A percentile compares a stretch with the other conserved stretches of the same genome.
Evolutionary conservation across 1,140 invertebrate species (phyloP).

Genomic region (Hycleus phaleratus): DNA sequence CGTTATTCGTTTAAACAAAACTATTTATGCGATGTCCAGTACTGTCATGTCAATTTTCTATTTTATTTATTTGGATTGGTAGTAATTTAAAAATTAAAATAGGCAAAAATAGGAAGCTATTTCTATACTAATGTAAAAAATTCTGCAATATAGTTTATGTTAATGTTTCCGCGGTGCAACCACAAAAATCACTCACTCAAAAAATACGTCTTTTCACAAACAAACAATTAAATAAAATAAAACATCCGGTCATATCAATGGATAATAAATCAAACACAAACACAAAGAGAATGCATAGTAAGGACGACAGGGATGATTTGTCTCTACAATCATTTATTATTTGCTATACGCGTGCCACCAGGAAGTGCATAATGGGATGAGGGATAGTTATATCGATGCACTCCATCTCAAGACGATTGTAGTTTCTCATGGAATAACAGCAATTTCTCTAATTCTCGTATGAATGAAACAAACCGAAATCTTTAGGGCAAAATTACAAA

Average conservation of each 20-base stretch:
- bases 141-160: conserved; percentile 12
- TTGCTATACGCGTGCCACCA: conserved; percentile 18
- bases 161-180: conserved; percentile 29
- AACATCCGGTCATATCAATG: conserved; percentile 21
- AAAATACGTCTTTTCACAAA: conserved; percentile 26
- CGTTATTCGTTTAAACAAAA: too few relatives aligned
- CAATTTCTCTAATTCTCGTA: too few relatives aligned
- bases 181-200: conserved; percentile 29
- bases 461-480: too few relatives aligned
- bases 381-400: too few relatives aligned
- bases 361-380: not conserved
- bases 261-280: conserved; percentile 25
- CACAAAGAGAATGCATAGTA: conserved; percentile 18
- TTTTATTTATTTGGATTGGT: too few relatives aligned
- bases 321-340: conserved; percentile 29
- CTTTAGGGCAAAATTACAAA: too few relatives aligned
- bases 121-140: not conserved
- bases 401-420: too few relatives aligned
- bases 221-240: conserved; percentile 35
- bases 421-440: too few relatives aligned
- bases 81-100: too few relatives aligned
- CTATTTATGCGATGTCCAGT: too few relatives aligned
- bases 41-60: too few relatives aligned
- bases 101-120: not conserved
- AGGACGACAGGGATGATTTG: conserved; percentile 26